A percentile compares a stretch with the other conserved stretches of the same genome.
These are phyloP conservation scores for Hemicrepidius hirtus DNA, from an alignment of 2,888 invertebrate genomes.

Conservation along the genomic window DNA sequence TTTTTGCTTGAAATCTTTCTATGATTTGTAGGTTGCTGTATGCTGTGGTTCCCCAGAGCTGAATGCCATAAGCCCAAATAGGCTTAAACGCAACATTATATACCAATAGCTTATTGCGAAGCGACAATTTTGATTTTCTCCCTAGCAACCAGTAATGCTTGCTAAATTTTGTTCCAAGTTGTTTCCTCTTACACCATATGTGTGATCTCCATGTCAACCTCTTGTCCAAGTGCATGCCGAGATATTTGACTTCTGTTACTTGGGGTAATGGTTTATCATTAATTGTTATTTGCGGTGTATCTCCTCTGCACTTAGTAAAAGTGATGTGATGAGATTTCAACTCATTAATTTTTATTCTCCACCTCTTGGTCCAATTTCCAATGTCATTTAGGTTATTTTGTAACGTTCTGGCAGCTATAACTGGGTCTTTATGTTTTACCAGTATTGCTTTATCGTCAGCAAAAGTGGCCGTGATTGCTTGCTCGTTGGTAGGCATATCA, in stretches of 20 bases:
- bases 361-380: constrained; percentile 18
- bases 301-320: constrained; percentile 47
- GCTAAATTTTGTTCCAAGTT: constrained; percentile 18
- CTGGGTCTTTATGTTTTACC: constrained; percentile 43
- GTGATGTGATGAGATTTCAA: constrained; percentile 36
- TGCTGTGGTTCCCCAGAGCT: constrained; percentile 25
- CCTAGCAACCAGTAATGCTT: constrained; percentile 36
- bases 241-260: constrained; percentile 46
- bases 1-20: constrained; percentile 30
- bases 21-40: constrained; percentile 18
- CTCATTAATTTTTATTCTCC: constrained; percentile 30
- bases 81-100: constrained; percentile 37
- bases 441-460: constrained; percentile 45
- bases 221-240: constrained; percentile 41
- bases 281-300: constrained; percentile 6
- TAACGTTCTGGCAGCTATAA: constrained; percentile 50
- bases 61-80: constrained; percentile 36
- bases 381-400: constrained; percentile 43
- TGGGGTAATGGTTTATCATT: constrained; percentile 33
- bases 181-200: constrained; percentile 27
- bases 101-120: constrained; percentile 28
- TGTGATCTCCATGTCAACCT: constrained; percentile 31
- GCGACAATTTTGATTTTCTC: constrained; percentile 31
- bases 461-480: constrained; percentile 42
- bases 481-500: constrained; percentile 52